Percentiles rank a stretch among this genome's conserved stretches.
Conservation (phyloP, 2,888 invertebrate genomes). For the Coremacera marginata region DNA sequence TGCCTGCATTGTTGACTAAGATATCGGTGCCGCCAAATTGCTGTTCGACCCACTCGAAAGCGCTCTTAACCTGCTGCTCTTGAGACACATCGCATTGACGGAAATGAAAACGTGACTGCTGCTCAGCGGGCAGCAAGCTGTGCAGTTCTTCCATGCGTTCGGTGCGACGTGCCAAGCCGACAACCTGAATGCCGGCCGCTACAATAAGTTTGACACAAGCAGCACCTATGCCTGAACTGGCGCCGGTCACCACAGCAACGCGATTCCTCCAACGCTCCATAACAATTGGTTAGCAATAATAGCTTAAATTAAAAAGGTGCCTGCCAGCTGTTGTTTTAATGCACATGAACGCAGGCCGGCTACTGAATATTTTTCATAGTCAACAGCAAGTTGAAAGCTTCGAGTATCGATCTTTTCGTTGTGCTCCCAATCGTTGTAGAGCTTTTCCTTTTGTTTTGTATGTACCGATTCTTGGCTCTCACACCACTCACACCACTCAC, state of each 20-base stretch:
- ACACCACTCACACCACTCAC: no score
- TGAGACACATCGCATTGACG: conserved; percentile 70
- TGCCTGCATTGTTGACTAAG: conserved; percentile 75
- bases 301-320: neutral
- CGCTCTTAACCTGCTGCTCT: conserved; percentile 71
- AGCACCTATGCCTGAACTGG: conserved; percentile 75
- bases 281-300: neutral
- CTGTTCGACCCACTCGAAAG: conserved; percentile 71
- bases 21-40: conserved; percentile 73
- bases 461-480: no score
- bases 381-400: no score
- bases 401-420: no score
- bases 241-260: conserved; percentile 75
- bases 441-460: no score
- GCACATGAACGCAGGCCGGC: neutral
- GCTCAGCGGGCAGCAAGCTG: conserved; percentile 51
- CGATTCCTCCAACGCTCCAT: conserved; percentile 69
- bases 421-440: no score
- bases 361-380: neutral
- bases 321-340: neutral
- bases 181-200: conserved; percentile 71
- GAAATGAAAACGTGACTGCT: conserved; percentile 55
- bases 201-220: conserved; percentile 69
- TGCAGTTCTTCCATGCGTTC: conserved; percentile 57
- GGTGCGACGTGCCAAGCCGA: conserved; percentile 70